Percentiles rank a stretch among this genome's conserved stretches.
Evolutionary conservation across 2,797 vertebrate species (phyloP).

Genomic region (Furcifer pardalis): DNA sequence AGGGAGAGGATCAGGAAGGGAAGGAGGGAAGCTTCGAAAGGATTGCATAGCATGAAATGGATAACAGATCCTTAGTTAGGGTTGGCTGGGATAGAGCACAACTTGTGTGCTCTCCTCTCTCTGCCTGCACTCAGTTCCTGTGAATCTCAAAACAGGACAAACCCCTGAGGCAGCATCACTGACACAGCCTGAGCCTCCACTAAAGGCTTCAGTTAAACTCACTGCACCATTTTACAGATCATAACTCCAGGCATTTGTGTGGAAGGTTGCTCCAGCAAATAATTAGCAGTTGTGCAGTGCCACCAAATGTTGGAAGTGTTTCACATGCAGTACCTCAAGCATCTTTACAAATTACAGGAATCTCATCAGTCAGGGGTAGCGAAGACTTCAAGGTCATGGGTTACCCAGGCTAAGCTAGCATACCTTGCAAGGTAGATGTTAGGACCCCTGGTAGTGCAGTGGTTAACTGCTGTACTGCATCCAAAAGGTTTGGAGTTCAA

Average conservation of each 20-base stretch:
- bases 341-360: background rate
- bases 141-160: background rate
- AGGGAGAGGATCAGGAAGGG: too few relatives aligned
- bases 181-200: background rate
- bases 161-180: background rate
- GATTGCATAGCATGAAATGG: background rate
- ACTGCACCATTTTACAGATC: background rate
- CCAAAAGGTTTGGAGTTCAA: too few relatives aligned
- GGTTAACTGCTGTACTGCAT: too few relatives aligned
- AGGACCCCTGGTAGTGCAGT: too few relatives aligned
- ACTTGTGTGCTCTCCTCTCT: background rate
- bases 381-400: too few relatives aligned
- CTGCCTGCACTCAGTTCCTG: background rate
- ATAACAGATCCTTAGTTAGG: background rate
- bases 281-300: background rate
- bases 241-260: background rate
- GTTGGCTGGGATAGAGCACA: background rate
- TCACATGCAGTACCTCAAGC: background rate
- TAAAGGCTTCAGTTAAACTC: background rate
- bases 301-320: background rate
- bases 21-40: background rate
- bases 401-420: too few relatives aligned
- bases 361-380: too few relatives aligned
- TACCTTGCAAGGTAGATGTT: too few relatives aligned
- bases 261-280: background rate